These are phyloP conservation scores for Ligdia adustata DNA, from an alignment of 2,888 invertebrate genomes.

Conservation along the genomic window DNA sequence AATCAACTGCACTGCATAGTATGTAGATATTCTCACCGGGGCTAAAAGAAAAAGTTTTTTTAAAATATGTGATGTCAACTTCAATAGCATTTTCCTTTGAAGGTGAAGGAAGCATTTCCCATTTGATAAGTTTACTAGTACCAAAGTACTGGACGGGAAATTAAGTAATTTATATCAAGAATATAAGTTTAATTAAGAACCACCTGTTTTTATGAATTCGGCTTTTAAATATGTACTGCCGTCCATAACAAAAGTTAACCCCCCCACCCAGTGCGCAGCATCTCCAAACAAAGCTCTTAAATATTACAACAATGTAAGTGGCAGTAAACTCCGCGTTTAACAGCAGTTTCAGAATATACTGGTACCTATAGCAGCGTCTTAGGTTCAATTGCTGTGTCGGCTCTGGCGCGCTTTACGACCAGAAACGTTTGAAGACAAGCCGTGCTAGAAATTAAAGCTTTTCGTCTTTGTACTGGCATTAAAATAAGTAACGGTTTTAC, in stretches of 20 bases:
- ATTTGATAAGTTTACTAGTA: too few species aligned
- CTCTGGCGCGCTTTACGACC: background rate
- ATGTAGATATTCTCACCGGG: too few species aligned
- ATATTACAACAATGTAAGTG: constrained; percentile 13
- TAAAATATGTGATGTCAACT: too few species aligned
- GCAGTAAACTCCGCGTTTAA: constrained; percentile 28
- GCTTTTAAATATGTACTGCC: background rate
- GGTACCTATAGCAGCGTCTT: background rate
- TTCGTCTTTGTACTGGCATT: too few species aligned
- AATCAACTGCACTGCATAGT: too few species aligned
- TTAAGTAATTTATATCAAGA: too few species aligned
- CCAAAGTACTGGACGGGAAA: too few species aligned
- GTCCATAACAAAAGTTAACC: background rate
- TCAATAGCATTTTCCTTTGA: too few species aligned
- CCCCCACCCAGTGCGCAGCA: background rate
- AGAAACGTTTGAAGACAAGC: background rate
- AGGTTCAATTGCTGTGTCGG: background rate
- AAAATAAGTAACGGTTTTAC: too few species aligned
- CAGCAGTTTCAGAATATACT: constrained; percentile 9
- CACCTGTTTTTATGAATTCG: background rate
- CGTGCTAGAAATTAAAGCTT: background rate
- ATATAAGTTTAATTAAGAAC: too few species aligned
- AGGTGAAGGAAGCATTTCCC: too few species aligned
- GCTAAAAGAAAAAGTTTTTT: too few species aligned
- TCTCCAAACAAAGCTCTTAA: background rate